Evolutionary conservation across 1,140 invertebrate genomes (phyloP), one percentile per base, ranked within the genome.

Genomic region (Lasioglossum albipes): DNA sequence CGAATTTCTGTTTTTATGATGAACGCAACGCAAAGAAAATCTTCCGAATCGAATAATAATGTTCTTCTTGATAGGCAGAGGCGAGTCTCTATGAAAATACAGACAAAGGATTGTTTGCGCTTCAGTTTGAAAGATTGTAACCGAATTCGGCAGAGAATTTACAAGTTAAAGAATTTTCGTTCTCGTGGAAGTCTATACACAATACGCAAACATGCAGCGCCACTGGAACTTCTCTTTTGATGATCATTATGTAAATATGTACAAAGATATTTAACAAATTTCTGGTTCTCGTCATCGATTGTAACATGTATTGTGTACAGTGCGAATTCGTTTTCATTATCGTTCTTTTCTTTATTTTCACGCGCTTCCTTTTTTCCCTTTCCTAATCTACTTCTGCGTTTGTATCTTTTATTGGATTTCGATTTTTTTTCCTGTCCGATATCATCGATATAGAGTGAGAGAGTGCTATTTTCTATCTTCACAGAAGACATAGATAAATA

Each of bases 401-500:
- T 81, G 84, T 88, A 89, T 89, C 77, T 13, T 87, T 89, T 84
- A 69, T 84, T 74, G 84, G 85, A 88, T 89, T 81, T 87, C 85
- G 87, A 87, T 89, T 84, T 90, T 84, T 36, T 84, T 27, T 36
- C 85, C 81, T 88, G 57, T 90, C 89, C 85, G 83, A 91, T 90
- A 91, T 93, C 92, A 92, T 93, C 92, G 92, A 93, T 93, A 91
- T 93, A 93, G 90, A 93, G 91, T 93, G 91, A 93, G 90, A 93
- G 92, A 92, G 91, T 93, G 93, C 92, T 93, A 93, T 93, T 93
- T 93, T 92, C 91, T 92, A 94, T 94, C 94, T 95, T 95, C 94
- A 94, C 93, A 94, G 94, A 95, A 95, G 94, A 94, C 93, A 94
- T 93, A 93, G 93, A 93, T 93, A 94, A 94, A 93, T 93, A 94